Evolutionary conservation across 2,797 vertebrate species (phyloP).

Genomic region (Alosa sapidissima): DNA sequence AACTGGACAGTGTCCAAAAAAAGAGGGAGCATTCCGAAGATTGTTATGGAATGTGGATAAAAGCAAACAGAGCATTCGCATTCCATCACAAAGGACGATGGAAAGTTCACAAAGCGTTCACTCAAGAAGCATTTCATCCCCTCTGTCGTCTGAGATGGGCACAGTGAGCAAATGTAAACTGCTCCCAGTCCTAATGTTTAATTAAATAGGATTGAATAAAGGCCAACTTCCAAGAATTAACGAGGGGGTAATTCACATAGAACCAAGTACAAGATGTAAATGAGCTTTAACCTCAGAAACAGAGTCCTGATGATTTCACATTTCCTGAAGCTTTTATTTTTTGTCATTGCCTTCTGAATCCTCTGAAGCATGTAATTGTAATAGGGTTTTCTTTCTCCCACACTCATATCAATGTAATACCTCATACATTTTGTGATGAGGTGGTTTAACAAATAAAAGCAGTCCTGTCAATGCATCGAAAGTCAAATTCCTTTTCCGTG

Average conservation of each 20-base stretch:
- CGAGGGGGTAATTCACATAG: slow-evolving; percentile 52
- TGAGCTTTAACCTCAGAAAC: slow-evolving; percentile 50
- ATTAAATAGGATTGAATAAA: slow-evolving; percentile 21
- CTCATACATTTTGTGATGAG: not conserved
- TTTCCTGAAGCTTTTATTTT: slow-evolving; percentile 28
- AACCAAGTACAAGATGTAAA: slow-evolving; percentile 57
- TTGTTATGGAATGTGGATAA: slow-evolving; percentile 24
- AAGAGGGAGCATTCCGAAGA: slow-evolving; percentile 31
- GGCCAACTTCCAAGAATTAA: slow-evolving; percentile 65
- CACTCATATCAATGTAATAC: not conserved
- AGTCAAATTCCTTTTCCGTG: not conserved
- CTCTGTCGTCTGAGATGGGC: not conserved
- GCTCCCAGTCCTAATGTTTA: not conserved
- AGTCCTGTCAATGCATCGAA: not conserved
- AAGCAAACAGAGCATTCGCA: slow-evolving; percentile 38
- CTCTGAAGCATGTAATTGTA: slow-evolving; percentile 37
- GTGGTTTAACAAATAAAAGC: not conserved
- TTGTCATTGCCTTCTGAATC: slow-evolving; percentile 20
- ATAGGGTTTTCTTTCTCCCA: not conserved
- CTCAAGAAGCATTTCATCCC: not conserved
- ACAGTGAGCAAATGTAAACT: not conserved
- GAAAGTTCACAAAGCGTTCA: slow-evolving; percentile 11
- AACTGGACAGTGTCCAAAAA: slow-evolving; percentile 42
- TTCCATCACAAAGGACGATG: slow-evolving; percentile 5
- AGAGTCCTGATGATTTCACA: slow-evolving; percentile 35